These are phyloP conservation scores for Cololabis saira DNA, from an alignment of 2,113 vertebrate genomes.

Conservation along the genomic window DNA sequence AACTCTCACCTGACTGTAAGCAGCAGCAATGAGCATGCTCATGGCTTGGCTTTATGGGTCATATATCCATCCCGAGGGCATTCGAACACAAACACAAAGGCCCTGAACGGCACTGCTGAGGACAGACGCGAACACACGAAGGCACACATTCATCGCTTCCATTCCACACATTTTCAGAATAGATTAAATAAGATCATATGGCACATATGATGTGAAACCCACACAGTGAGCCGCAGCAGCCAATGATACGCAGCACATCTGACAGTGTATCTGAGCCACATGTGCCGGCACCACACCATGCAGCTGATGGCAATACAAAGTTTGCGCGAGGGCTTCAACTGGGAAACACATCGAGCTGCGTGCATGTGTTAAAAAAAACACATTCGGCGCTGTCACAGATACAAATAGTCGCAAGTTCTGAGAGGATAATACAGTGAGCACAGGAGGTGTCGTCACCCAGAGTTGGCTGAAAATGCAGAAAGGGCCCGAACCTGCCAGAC, in stretches of 20 bases:
- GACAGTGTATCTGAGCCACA: constrained; percentile 31
- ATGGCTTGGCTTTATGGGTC: constrained; percentile 41
- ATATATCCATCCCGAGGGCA: constrained; percentile 19
- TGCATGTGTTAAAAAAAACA: constrained; percentile 25
- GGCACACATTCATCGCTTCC: not conserved
- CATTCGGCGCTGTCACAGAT: constrained; percentile 29
- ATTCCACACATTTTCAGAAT: constrained; percentile 31
- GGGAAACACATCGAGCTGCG: constrained; percentile 12
- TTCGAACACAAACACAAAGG: not conserved
- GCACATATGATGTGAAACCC: not conserved
- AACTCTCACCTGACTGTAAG: not conserved
- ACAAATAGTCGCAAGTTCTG: constrained; percentile 18
- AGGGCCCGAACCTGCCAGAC: constrained; percentile 58
- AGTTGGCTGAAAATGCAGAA: constrained; percentile 42
- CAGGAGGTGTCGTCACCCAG: constrained; percentile 25
- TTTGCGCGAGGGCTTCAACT: constrained; percentile 3
- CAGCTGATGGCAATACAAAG: constrained; percentile 1
- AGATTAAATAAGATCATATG: constrained; percentile 39
- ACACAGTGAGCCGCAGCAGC: constrained; percentile 3
- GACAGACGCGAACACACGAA: constrained; percentile 2
- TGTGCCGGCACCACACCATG: constrained; percentile 22
- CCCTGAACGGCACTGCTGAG: not conserved
- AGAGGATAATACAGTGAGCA: constrained; percentile 9
- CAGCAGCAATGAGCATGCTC: constrained; percentile 36
- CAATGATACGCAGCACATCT: constrained; percentile 15